These are phyloP conservation scores for Myrmecobius fasciatus DNA, from an alignment of 2,113 vertebrate genomes.

Conservation along the genomic window DNA sequence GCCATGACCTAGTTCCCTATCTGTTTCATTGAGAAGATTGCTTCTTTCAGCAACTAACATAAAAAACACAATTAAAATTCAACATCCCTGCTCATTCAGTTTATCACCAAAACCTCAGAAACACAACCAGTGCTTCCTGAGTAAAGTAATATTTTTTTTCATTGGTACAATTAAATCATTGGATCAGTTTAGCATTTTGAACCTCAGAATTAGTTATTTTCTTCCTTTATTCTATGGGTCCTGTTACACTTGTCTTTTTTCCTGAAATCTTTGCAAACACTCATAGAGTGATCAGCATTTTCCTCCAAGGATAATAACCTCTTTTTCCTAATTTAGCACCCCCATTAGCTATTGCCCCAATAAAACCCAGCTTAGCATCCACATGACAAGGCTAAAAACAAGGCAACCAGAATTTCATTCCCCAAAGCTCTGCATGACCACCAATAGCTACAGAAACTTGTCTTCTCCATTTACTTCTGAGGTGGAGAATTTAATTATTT, in stretches of 20 bases:
- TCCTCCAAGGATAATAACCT: conserved; percentile 1
- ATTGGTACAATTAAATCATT: conserved; percentile 19
- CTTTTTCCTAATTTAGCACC: conserved; percentile 44
- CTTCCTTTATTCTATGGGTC: conserved; percentile 27
- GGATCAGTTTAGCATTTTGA: conserved; percentile 54
- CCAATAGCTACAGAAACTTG: not conserved
- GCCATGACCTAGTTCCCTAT: no score
- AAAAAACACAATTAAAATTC: conserved; percentile 12
- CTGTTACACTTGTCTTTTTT: not conserved
- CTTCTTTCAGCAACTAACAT: not conserved
- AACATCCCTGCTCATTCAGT: conserved; percentile 28
- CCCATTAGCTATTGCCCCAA: conserved; percentile 42
- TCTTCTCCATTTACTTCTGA: not conserved
- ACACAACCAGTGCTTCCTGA: conserved; percentile 4
- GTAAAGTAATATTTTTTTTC: not conserved
- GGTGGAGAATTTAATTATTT: not conserved
- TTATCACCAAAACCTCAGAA: conserved; percentile 46
- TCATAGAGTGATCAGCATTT: not conserved
- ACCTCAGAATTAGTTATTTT: conserved; percentile 42
- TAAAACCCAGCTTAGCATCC: not conserved
- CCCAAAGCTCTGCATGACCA: not conserved
- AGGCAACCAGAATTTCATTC: not conserved
- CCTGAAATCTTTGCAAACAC: not conserved
- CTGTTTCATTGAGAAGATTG: not conserved
- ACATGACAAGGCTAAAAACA: not conserved